Base-by-base conservation (phyloP, 2,888 invertebrate genomes). In the Dysmachus trigonus region DNA sequence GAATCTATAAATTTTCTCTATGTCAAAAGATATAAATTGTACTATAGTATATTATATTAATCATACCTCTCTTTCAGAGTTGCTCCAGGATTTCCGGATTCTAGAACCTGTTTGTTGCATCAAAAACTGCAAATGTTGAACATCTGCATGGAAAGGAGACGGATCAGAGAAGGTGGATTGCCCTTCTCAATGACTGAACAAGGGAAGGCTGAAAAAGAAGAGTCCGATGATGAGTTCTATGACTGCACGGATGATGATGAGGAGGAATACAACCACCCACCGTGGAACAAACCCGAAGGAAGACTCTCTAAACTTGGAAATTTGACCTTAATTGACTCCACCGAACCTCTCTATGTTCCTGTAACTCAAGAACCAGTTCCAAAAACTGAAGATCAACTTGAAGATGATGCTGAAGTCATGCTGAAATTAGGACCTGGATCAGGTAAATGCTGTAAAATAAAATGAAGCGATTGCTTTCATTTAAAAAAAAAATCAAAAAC, bases 351-450 rank as follows among this genome's bases (percentile, higher is more conserved):
- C 83, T 98, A 96, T 91, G 94, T 97, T 87, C 98, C 98, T 0
- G 92, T 96, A 27, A 97, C 97, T 0, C 94, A 98, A 94, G 98
- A 99, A 90, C 97, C 98, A 0, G 97, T 98, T 4, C 98, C 99
- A 13, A 97, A 99, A 94, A 99, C 99, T 0, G 99, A 99, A 91
- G 99, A 99, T 92, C 97, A 98, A 91, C 92, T 99, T 87, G 97
- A 98, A 90, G 97, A 98, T 90, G 98, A 99, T 91, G 96, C 98
- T 0, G 96, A 98, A 91, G 95, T 97, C 82, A 95, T 99, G 93
- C 94, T 98, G 79, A 96, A 97, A 89, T 93, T 99, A 35, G 98
- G 98, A 1, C 96, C 97, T 1, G 96, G 97, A 89, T 95, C 97
- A 10, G 92, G 92, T 90, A 33, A 35, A 10, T 0, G 8, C 10